Evolutionary conservation across 64 coral and sea anemone genomes (phyloP).

Genomic region (Orbicella faveolata): DNA sequence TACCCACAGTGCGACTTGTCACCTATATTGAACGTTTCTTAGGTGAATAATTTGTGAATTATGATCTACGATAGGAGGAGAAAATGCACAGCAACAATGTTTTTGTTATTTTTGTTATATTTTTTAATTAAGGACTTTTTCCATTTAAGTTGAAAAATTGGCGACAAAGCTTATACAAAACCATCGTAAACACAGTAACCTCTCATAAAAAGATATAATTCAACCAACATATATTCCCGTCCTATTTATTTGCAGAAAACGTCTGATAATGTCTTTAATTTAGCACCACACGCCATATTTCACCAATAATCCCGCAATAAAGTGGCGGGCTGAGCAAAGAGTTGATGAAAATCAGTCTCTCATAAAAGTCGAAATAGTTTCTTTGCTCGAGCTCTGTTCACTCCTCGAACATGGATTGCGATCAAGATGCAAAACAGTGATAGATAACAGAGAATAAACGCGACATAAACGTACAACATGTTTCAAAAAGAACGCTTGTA

Average conservation of each 20-base stretch:
- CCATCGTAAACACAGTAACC: too few relatives aligned
- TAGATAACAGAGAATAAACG: neutral
- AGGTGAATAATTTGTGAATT: too few relatives aligned
- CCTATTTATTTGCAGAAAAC: neutral
- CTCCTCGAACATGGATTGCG: neutral
- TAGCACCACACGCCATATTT: neutral
- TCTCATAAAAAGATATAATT: too few relatives aligned
- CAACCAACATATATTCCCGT: too few relatives aligned
- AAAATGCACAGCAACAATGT: too few relatives aligned
- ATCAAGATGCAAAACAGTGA: neutral
- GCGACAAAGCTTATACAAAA: too few relatives aligned
- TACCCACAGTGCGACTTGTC: too few relatives aligned
- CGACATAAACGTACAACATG: conserved; percentile 1
- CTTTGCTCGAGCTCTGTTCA: neutral
- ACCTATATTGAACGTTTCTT: too few relatives aligned
- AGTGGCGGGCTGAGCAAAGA: conserved; percentile 8
- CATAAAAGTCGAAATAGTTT: neutral
- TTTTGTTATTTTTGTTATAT: too few relatives aligned
- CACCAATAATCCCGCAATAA: conserved; percentile 18
- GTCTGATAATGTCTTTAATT: neutral
- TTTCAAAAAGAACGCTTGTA: neutral
- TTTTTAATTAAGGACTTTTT: too few relatives aligned
- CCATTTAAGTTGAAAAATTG: too few relatives aligned
- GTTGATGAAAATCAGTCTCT: neutral
- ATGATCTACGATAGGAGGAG: too few relatives aligned